These are phyloP conservation scores for Gallirallus australis DNA, from an alignment of 2,797 vertebrate genomes.

Conservation along the genomic window DNA sequence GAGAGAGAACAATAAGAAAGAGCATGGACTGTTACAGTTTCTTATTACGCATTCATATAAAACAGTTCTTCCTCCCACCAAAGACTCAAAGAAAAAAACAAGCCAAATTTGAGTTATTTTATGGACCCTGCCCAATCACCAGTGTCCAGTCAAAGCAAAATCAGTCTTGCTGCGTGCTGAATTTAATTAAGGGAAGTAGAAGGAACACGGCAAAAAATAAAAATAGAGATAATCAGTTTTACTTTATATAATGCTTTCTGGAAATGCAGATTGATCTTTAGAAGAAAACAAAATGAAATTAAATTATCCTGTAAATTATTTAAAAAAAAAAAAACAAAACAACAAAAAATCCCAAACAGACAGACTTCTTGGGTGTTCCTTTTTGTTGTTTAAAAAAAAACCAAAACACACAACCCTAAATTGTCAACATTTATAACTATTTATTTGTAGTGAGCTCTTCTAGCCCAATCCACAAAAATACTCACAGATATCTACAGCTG, in stretches of 20 bases:
- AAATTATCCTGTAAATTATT: neutral
- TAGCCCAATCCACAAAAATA: neutral
- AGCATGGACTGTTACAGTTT: neutral
- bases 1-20: neutral
- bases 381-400: neutral
- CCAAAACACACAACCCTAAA: neutral
- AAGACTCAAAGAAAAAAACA: neutral
- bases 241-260: neutral
- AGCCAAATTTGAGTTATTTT: neutral
- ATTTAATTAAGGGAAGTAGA: neutral
- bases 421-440: neutral
- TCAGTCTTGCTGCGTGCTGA: neutral
- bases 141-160: neutral
- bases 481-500: neutral
- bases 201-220: neutral
- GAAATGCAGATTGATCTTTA: neutral
- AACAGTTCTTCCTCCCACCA: neutral
- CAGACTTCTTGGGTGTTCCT: neutral
- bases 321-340: neutral
- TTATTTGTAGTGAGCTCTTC: neutral
- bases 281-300: neutral
- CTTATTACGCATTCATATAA: neutral
- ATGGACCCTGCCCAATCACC: neutral
- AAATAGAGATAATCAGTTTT: neutral
- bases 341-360: no score